Evolutionary conservation across 2,888 invertebrate genomes (phyloP).

Genomic region (Scelioninae gen. 2): DNA sequence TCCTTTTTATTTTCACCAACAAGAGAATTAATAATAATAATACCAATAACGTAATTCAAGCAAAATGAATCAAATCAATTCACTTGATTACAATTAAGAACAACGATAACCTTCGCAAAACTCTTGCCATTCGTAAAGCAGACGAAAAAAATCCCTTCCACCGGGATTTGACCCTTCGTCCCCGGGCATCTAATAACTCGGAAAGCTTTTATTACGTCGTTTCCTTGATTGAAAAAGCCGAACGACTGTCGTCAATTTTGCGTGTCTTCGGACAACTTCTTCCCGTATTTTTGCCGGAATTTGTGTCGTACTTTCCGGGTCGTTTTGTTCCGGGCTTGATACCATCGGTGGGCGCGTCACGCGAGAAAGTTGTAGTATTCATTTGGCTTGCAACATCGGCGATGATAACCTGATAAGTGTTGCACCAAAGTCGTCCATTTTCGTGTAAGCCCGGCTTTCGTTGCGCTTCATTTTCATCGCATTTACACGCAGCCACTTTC

Average conservation of each 20-base stretch:
- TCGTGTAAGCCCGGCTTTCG: conserved; percentile 50
- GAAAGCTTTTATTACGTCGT: too few species aligned
- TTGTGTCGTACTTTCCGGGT: conserved; percentile 18
- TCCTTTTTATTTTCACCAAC: too few species aligned
- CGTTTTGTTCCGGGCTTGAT: conserved; percentile 44
- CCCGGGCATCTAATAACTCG: too few species aligned
- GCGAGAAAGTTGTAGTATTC: conserved; percentile 47
- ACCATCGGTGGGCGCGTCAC: conserved; percentile 45
- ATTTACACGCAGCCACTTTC: conserved; percentile 58
- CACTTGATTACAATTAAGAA: too few species aligned
- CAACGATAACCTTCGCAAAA: too few species aligned
- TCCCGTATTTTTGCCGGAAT: background rate
- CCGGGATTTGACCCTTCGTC: too few species aligned
- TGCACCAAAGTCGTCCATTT: conserved; percentile 42
- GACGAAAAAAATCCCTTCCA: too few species aligned
- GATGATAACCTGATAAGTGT: conserved; percentile 57
- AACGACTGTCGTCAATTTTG: conserved; percentile 12
- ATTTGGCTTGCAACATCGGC: conserved; percentile 41
- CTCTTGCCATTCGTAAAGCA: too few species aligned
- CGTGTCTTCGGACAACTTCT: conserved; percentile 28
- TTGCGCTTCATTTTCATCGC: conserved; percentile 53
- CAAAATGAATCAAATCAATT: too few species aligned
- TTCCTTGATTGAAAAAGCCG: conserved; percentile 3
- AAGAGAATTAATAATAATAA: too few species aligned
- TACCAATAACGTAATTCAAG: too few species aligned